A percentile compares a stretch with the other conserved stretches of the same genome.
Conservation (phyloP, 2,797 vertebrate genomes). For the Enteromius radiatus region DNA sequence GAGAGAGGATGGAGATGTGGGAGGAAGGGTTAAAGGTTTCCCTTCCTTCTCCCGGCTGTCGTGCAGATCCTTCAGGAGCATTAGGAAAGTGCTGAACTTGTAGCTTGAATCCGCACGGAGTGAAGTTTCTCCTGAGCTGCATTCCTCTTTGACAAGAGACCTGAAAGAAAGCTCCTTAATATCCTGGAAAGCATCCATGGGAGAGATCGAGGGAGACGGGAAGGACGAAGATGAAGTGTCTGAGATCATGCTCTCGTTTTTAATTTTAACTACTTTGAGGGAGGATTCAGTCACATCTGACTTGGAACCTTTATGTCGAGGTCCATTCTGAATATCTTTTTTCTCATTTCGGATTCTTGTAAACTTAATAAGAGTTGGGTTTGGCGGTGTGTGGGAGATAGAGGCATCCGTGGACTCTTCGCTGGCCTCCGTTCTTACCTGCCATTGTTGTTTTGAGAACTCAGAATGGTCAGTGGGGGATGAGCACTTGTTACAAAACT, state of each 20-base stretch:
- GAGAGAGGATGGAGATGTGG: conserved; percentile 69
- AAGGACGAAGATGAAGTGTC: conserved; percentile 66
- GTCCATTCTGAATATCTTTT: conserved; percentile 70
- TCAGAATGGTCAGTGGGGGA: conserved; percentile 23
- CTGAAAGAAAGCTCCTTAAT: conserved; percentile 86
- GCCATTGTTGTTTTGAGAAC: conserved; percentile 38
- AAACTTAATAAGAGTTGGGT: conserved; percentile 64
- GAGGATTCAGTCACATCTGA: background rate
- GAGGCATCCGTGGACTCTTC: conserved; percentile 51
- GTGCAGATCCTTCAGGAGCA: conserved; percentile 96
- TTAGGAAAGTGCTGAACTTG: conserved; percentile 94
- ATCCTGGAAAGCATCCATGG: conserved; percentile 79
- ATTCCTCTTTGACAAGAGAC: conserved; percentile 82
- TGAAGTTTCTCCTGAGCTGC: conserved; percentile 70
- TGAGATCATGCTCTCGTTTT: conserved; percentile 67
- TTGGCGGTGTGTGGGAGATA: conserved; percentile 64
- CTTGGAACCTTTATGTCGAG: conserved; percentile 54
- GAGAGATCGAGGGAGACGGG: conserved; percentile 67
- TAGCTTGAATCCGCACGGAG: conserved; percentile 90
- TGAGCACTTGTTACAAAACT: background rate
- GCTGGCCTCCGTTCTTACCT: conserved; percentile 59
- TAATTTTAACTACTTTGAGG: conserved; percentile 60
- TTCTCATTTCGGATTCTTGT: conserved; percentile 68
- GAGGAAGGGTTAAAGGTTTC: conserved; percentile 80
- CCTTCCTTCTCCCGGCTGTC: conserved; percentile 93